Conservation (phyloP, 2,797 vertebrate species). For the Amphiprion clarkii region DNA sequence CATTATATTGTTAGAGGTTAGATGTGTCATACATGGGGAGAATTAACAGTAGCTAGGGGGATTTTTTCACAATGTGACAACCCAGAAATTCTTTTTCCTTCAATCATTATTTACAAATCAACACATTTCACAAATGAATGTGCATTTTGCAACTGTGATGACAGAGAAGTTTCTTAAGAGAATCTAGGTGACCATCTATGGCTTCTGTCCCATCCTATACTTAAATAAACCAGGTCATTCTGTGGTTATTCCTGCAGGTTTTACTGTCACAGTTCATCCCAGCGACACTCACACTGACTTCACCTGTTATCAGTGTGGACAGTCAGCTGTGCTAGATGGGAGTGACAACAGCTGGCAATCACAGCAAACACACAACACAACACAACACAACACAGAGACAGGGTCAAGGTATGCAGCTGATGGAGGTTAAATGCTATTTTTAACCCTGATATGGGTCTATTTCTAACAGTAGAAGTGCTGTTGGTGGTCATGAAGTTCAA, state of each 20-base stretch:
- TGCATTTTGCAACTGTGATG: no score
- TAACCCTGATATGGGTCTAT: neutral
- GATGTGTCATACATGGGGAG: no score
- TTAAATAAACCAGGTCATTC: neutral
- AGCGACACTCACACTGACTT: neutral
- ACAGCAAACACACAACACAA: conserved; percentile 27
- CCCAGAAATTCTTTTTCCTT: no score
- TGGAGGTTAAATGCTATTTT: neutral
- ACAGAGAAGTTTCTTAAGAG: no score
- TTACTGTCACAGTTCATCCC: neutral
- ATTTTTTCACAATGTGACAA: no score
- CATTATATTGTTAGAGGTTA: no score
- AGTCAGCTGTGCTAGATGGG: conserved; percentile 16
- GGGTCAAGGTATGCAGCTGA: no score
- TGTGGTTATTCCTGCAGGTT: neutral
- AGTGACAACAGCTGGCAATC: conserved; percentile 41
- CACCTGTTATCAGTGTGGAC: conserved; percentile 17
- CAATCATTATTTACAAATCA: no score
- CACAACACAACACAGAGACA: neutral
- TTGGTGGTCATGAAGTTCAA: neutral
- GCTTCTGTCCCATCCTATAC: neutral
- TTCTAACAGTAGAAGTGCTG: neutral
- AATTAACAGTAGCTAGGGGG: no score
- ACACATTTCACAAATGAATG: no score
- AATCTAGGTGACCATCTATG: neutral